These are phyloP conservation scores for Sylvicola fuscatus DNA, from an alignment of 2,888 invertebrate genomes.

Conservation along the genomic window DNA sequence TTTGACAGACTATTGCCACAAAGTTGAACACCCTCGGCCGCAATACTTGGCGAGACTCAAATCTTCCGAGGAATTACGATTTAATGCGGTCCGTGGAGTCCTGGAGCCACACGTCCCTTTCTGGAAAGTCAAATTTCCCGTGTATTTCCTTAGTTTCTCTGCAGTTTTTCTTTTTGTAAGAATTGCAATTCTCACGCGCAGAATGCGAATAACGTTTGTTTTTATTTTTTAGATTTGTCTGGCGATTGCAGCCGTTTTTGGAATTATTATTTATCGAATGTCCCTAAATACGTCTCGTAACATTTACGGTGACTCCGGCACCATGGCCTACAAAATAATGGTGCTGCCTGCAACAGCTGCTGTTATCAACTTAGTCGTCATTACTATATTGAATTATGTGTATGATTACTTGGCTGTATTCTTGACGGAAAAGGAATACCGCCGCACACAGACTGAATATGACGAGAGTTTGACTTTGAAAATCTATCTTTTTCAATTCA, in stretches of 20 bases:
- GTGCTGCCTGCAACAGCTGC: constrained; percentile 58
- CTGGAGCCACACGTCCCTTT: constrained; percentile 55
- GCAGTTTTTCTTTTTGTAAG: constrained; percentile 28
- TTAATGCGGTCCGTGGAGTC: constrained; percentile 32
- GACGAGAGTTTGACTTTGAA: constrained; percentile 73
- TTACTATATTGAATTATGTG: constrained; percentile 50
- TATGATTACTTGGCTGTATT: constrained; percentile 42
- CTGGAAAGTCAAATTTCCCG: constrained; percentile 52
- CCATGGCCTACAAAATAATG: constrained; percentile 36
- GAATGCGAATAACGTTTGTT: background rate
- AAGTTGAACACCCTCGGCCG: constrained; percentile 56
- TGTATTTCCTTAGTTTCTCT: constrained; percentile 46
- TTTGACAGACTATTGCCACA: constrained; percentile 47
- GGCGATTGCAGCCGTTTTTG: constrained; percentile 52
- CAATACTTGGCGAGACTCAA: constrained; percentile 45
- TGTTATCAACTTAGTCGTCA: constrained; percentile 53
- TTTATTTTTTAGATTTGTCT: constrained; percentile 32
- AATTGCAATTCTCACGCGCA: background rate
- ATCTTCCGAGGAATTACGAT: constrained; percentile 27
- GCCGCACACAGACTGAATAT: constrained; percentile 66
- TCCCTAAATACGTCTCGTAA: constrained; percentile 36
- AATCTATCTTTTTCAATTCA: constrained; percentile 72
- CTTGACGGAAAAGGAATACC: constrained; percentile 52
- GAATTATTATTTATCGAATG: constrained; percentile 58
- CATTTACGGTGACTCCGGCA: constrained; percentile 28